phyloP scores from a whole-genome alignment of 2,888 invertebrate genomes.

The Ptilodon capucinus region DNA sequence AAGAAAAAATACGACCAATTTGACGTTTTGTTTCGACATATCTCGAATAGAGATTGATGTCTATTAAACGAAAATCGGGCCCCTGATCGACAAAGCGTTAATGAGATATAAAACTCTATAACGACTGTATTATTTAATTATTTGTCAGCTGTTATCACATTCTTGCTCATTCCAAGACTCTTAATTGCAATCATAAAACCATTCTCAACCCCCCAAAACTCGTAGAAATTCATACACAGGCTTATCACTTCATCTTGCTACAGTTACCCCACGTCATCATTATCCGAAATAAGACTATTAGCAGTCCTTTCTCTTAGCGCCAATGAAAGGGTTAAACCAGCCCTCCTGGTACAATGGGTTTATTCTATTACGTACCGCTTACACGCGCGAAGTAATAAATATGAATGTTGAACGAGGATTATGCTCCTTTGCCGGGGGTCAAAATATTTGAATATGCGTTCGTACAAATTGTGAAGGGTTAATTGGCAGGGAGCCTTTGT shows the following conservation, averaged over 20 bases:
- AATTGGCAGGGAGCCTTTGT: constrained; percentile 64
- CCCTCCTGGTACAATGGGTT: constrained; percentile 74
- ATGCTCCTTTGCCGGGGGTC: constrained; percentile 77
- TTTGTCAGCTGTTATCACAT: background rate
- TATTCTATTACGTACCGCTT: constrained; percentile 78
- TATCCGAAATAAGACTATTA: constrained; percentile 81
- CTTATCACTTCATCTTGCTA: constrained; percentile 78
- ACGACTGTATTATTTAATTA: too few species aligned
- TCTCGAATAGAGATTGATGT: too few species aligned
- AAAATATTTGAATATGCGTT: constrained; percentile 80
- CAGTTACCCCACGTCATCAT: constrained; percentile 74
- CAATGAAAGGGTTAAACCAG: constrained; percentile 79
- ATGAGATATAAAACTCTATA: too few species aligned
- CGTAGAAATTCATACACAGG: constrained; percentile 69
- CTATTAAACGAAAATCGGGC: too few species aligned
- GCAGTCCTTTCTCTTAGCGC: constrained; percentile 78
- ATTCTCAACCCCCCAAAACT: constrained; percentile 43
- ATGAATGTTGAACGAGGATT: constrained; percentile 81
- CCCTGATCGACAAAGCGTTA: too few species aligned
- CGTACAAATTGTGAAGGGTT: constrained; percentile 76
- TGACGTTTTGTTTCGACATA: too few species aligned
- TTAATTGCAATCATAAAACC: constrained; percentile 15
- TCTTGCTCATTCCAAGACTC: background rate
- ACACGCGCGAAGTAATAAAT: constrained; percentile 81
- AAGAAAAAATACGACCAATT: too few species aligned